Evolutionary conservation across 2,888 invertebrate genomes (phyloP), one percentile per base, ranked within the genome.

Genomic region (Eupithecia subfuscata): DNA sequence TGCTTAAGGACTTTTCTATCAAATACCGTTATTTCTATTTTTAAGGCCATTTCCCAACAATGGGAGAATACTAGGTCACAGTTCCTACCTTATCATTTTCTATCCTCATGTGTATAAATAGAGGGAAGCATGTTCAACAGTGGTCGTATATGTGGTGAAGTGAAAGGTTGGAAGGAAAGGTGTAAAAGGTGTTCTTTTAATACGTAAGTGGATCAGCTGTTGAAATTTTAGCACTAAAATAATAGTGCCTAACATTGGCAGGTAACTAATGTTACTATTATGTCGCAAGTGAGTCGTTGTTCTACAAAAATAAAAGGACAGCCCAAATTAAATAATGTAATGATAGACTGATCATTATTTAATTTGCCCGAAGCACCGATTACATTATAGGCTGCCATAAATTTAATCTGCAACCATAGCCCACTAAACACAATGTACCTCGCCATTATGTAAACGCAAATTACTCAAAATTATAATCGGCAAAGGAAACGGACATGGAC

Each of bases 401-500:
- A 64, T 34, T 14, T 64, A 34, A 64, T 64, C 64, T 34, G 34
- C 64, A 64, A 18, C 64, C 64, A 64, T 64, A 64, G 34, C 64
- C 2, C 64, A 64, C 34, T 30, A 34, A 64, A 34, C 6, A 34
- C 34, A 34, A 34, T 64, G 8, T 63, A 69, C 63, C 48, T 45
- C 14, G 60, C 72, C 68, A 75, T 78, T 79, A 76, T 74, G 75
- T 76, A 71, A 76, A 78, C 73, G 65, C n/a, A 69, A 77, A 75
- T 76, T 78, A 74, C 75, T 64, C 71, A 70, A 75, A 75, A 73
- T 75, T 70, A 73, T 75, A 75, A 75, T 75, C 64, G 68, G 1
- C 73, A 64, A 64, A 70, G 81, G 78, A 80, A 85, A 83, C 81
- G 81, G 80, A 78, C 73, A 74, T 78, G 80, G 78, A 84, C 83